A percentile compares a stretch with the other conserved stretches of the same genome.
Conservation (phyloP, 2,113 vertebrate species). For the Symphodus melops region DNA sequence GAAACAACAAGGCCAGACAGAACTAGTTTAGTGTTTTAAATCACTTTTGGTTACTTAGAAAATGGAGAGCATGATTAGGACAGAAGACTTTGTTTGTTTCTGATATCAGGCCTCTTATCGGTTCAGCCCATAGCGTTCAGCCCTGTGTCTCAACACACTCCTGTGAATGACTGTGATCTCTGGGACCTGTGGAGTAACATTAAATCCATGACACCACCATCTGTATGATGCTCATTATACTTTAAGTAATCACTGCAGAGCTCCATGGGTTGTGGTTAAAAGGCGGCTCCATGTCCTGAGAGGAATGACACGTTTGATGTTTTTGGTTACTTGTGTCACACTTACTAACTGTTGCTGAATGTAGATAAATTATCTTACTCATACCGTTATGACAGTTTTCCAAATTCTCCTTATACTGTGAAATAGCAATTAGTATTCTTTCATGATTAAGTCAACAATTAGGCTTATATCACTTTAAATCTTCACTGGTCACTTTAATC, state of each 20-base stretch:
- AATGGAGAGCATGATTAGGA: too few relatives aligned
- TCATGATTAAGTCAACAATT: not conserved
- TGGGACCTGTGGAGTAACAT: not conserved
- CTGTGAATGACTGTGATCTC: not conserved
- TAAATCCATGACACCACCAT: not conserved
- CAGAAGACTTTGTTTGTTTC: too few relatives aligned
- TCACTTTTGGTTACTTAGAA: too few relatives aligned
- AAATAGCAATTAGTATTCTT: not conserved
- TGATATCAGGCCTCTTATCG: slow-evolving; percentile 16
- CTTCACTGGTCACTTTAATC: too few relatives aligned
- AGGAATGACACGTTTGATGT: not conserved
- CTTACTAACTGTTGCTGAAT: not conserved
- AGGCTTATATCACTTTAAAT: too few relatives aligned
- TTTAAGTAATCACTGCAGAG: slow-evolving; percentile 33
- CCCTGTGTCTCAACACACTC: not conserved
- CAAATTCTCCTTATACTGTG: not conserved
- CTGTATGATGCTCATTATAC: not conserved
- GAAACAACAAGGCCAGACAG: too few relatives aligned
- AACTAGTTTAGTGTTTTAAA: too few relatives aligned
- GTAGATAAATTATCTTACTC: not conserved
- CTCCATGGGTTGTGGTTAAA: slow-evolving; percentile 17
- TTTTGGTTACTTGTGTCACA: slow-evolving; percentile 6
- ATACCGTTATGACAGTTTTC: not conserved
- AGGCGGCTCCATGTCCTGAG: slow-evolving; percentile 11
- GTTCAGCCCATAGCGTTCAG: too few relatives aligned